Base-by-base conservation (phyloP, 2,888 invertebrate species). In the Sinotaia quadrata region DNA sequence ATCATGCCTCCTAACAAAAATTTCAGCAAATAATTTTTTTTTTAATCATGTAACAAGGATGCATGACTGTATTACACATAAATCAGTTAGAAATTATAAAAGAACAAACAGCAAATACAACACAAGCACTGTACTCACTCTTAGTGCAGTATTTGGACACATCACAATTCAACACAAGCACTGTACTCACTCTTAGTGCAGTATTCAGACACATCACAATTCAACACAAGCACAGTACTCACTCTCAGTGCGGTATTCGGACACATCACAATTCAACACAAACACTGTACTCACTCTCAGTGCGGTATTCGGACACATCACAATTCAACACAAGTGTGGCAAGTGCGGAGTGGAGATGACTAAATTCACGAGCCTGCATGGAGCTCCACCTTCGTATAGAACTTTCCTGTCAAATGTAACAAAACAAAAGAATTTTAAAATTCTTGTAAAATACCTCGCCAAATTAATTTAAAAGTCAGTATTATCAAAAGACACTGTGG, bases 361-460 rank as follows among this genome's bases (percentile, higher is more conserved):
- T 86, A 79, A 90, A 89, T 66, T 90, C 89, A 59, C 89, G 81
- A 1, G 88, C 85, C 77, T 90, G 89, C 33, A 87, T 81, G 34
- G 88, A 85, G 68, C 87, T 87, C 89, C 89, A 90, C 41, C 89
- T 82, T 21, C 89, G 78, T 60, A 81, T 79, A 2, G 77, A 71
- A 2, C 78, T 70, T 51, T 86, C 84, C 81, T 82, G 74, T 10
- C 59, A 59, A 68, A 41, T 12, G 10, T 12, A 41, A 18, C 12
- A 44, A 47, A 31, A 36, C 15, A 34, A 5, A 18, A 18, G 7
- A 12, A 1, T 51, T 7, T 41, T 41, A 18, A 41, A 41, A 41
- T 41, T 12, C 41, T 41, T 41, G n/a, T n/a, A n/a, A n/a, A n/a
- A n/a, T n/a, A n/a, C n/a, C n/a, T n/a, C n/a, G n/a, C n/a, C n/a